Percentiles rank a stretch among this genome's conserved stretches.
Conservation (phyloP, 1,140 invertebrate genomes). For the Pseudomyrmex gracilis region DNA sequence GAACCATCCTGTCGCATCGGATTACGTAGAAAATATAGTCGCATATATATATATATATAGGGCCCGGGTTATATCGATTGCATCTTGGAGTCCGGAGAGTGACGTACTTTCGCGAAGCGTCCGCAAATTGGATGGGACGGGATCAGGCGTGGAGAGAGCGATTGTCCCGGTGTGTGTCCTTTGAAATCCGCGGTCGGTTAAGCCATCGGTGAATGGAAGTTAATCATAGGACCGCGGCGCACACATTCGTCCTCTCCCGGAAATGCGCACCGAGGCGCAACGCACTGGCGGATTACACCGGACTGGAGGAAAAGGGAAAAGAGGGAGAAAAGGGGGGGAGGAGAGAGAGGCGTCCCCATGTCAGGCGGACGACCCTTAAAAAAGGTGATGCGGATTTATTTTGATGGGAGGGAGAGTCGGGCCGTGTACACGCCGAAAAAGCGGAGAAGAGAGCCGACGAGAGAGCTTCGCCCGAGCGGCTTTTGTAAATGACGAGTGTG, state of each 20-base stretch:
- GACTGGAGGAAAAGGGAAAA: slow-evolving; percentile 55
- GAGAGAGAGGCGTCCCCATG: slow-evolving; percentile 56
- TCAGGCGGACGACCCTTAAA: slow-evolving; percentile 62
- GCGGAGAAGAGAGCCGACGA: slow-evolving; percentile 40
- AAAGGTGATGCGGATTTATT: slow-evolving; percentile 75
- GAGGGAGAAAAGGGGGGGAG: background rate
- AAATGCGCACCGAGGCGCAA: slow-evolving; percentile 56
- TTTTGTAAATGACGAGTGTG: slow-evolving; percentile 76
- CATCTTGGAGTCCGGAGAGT: slow-evolving; percentile 38
- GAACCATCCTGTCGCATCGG: slow-evolving; percentile 26
- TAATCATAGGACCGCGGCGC: slow-evolving; percentile 77
- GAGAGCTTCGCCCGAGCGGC: slow-evolving; percentile 53
- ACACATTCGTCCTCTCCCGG: slow-evolving; percentile 66
- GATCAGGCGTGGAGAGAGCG: slow-evolving; percentile 51
- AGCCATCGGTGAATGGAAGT: slow-evolving; percentile 78
- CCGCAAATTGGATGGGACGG: slow-evolving; percentile 74
- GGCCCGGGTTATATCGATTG: slow-evolving; percentile 44
- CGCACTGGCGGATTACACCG: slow-evolving; percentile 64
- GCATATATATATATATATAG: slow-evolving; percentile 12
- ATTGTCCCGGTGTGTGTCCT: slow-evolving; percentile 72
- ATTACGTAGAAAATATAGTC: slow-evolving; percentile 59
- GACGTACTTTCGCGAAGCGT: slow-evolving; percentile 56
- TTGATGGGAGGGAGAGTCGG: slow-evolving; percentile 64
- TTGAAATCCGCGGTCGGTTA: slow-evolving; percentile 72
- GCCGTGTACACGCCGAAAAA: background rate